Conservation (phyloP, 2,797 vertebrate species). For the Moxostoma hubbsi region DNA sequence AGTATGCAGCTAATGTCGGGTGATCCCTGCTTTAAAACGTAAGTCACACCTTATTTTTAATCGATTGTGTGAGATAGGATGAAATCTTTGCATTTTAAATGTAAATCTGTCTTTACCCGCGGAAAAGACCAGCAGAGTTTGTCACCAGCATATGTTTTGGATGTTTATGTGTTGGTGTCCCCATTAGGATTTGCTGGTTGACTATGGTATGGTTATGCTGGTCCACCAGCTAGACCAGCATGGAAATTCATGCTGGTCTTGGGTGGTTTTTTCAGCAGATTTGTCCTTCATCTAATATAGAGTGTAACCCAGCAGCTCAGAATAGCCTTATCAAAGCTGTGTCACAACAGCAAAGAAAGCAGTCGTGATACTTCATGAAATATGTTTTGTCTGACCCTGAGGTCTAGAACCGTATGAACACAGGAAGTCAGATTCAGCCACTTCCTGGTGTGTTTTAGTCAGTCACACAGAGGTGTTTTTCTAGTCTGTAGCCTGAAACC, state of each 20-base stretch:
- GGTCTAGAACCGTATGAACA: neutral
- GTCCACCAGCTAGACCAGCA: too few relatives aligned
- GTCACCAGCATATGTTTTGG: too few relatives aligned
- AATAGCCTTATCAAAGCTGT: neutral
- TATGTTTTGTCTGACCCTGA: slow-evolving; percentile 6
- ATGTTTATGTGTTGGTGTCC: too few relatives aligned
- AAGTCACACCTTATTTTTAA: slow-evolving; percentile 65
- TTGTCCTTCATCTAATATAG: too few relatives aligned
- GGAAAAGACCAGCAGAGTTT: too few relatives aligned
- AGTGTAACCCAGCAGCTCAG: too few relatives aligned
- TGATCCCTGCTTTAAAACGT: slow-evolving; percentile 98
- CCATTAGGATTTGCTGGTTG: too few relatives aligned
- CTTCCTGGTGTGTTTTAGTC: slow-evolving; percentile 28
- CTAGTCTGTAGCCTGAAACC: neutral
- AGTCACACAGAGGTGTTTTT: neutral
- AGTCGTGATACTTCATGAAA: neutral
- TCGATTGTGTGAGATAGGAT: neutral
- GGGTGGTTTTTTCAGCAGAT: too few relatives aligned
- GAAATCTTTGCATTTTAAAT: too few relatives aligned
- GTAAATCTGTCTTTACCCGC: too few relatives aligned
- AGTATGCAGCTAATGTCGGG: slow-evolving; percentile 96
- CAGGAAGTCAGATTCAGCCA: slow-evolving; percentile 37
- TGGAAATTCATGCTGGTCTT: too few relatives aligned
- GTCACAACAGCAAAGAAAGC: neutral
- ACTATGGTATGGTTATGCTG: neutral